Conservation (phyloP, 1,140 invertebrate species). For the Reticulitermes speratus region DNA sequence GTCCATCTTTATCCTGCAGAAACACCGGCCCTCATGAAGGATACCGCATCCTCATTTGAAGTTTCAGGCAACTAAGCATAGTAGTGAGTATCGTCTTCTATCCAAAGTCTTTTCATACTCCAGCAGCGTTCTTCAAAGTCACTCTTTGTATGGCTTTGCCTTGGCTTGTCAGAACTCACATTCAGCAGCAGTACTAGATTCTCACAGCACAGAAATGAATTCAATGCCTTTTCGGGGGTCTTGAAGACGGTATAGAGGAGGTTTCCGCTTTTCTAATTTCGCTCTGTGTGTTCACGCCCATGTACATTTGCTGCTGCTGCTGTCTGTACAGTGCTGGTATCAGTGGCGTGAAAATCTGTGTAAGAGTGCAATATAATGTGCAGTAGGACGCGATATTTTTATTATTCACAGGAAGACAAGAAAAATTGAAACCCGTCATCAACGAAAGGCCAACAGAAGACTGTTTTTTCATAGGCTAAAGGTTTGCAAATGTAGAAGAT, state of each 20-base stretch:
- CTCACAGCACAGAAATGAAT: slow-evolving; percentile 4
- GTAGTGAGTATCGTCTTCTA: not conserved
- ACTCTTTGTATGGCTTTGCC: not conserved
- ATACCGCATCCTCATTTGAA: not conserved
- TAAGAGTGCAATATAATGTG: not conserved
- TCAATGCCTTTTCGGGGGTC: not conserved
- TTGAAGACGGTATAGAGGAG: not conserved
- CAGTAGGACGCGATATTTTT: no score
- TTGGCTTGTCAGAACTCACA: slow-evolving; percentile 17
- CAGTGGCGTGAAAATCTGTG: not conserved
- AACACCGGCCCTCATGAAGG: not conserved
- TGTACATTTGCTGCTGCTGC: not conserved
- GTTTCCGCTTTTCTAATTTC: slow-evolving; percentile 16
- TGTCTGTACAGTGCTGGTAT: not conserved
- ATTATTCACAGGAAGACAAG: no score
- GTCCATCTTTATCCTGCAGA: not conserved
- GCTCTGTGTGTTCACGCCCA: not conserved
- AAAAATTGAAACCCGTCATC: no score
- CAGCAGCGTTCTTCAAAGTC: slow-evolving; percentile 17
- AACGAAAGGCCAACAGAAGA: no score
- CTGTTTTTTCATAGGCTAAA: no score
- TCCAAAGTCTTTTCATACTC: slow-evolving; percentile 16
- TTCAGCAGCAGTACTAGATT: not conserved
- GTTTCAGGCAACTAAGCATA: not conserved
- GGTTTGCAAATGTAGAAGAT: no score